Evolutionary conservation across 1,140 invertebrate species (phyloP), one percentile per base, ranked within the genome.

Genomic region (Olivierus martensii): DNA sequence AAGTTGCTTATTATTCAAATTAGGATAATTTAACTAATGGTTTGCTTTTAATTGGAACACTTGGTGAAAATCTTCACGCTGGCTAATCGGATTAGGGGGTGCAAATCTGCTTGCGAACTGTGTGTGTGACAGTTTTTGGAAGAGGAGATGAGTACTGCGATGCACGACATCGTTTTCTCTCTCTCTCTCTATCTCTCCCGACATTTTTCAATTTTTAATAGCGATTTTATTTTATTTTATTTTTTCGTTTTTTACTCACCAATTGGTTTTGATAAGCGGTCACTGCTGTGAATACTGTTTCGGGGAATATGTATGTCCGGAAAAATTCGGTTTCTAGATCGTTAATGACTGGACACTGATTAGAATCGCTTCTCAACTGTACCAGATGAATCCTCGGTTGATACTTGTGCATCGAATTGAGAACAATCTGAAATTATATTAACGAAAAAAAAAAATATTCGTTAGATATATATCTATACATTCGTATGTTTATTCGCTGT

Each of bases 241-340:
- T 6, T 28, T 28, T 1, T 28, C 4, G 28, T 6, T 6, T 28
- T 43, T 17, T 43, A 43, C 80, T 81, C 69, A 89, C 86, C 75
- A 94, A 73, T 74, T 94, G 90, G 71, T 94, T 97, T 75, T 97
- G 93, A 73, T 98, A 98, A 28, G 94, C 93, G 17, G 94, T 98
- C 18, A 98, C 94, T 11, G 93, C 94, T 15, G 94, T 97, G 73
- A 99, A 99, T 41, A 93, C 86, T 14, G 89, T 90, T 73, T 98
- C 93, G 14, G 90, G 84, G 72, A 96, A 98, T 52, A 94, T 80
- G 58, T 77, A 82, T 15, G 77, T 80, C 51, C 71, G 69, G 60
- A 73, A 76, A 46, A 73, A 66, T 59, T 77, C 75, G 3, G 66
- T 65, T 21, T 75, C 71, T 49, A 79, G 61, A 59, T 73, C 72